Evolutionary conservation across 2,888 invertebrate genomes (phyloP).

Genomic region (Polydrusus pterygomalis): DNA sequence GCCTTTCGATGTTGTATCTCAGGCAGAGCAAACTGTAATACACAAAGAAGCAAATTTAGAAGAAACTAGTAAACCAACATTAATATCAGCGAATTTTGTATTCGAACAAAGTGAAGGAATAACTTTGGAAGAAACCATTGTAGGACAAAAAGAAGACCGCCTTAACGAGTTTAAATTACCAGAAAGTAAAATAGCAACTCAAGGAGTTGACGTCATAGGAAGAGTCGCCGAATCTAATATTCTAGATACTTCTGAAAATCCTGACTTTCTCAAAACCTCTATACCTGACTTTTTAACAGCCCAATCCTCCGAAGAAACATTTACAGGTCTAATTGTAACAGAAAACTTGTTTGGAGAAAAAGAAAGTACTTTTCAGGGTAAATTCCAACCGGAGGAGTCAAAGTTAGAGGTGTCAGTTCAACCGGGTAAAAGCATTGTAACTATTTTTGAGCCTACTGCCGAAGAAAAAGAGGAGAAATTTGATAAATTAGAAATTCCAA

Average conservation of each 20-base stretch:
- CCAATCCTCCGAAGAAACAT: slow-evolving; percentile 70
- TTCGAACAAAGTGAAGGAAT: slow-evolving; percentile 70
- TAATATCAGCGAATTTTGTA: slow-evolving; percentile 70
- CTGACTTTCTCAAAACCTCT: slow-evolving; percentile 60
- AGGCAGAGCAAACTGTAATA: slow-evolving; percentile 68
- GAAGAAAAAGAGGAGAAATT: slow-evolving; percentile 68
- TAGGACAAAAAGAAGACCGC: slow-evolving; percentile 71
- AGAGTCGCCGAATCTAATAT: slow-evolving; percentile 70
- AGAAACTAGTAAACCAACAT: slow-evolving; percentile 66
- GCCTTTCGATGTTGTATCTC: slow-evolving; percentile 66
- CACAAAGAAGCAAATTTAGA: slow-evolving; percentile 71
- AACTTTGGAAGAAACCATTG: slow-evolving; percentile 70
- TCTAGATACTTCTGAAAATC: slow-evolving; percentile 63
- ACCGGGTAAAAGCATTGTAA: slow-evolving; percentile 73
- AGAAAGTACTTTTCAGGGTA: slow-evolving; percentile 72
- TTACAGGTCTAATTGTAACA: slow-evolving; percentile 72
- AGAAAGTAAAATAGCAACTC: slow-evolving; percentile 64
- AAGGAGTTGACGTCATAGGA: slow-evolving; percentile 65
- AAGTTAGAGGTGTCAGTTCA: slow-evolving; percentile 72
- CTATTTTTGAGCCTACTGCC: slow-evolving; percentile 66
- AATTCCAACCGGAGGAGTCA: slow-evolving; percentile 73
- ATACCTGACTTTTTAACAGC: slow-evolving; percentile 66
- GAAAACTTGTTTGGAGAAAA: slow-evolving; percentile 73
- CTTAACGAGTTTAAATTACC: slow-evolving; percentile 67
- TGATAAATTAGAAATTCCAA: slow-evolving; percentile 59